These are phyloP conservation scores for Sebastes melanostomus DNA, from an alignment of 2,797 vertebrate genomes.

Conservation along the genomic window DNA sequence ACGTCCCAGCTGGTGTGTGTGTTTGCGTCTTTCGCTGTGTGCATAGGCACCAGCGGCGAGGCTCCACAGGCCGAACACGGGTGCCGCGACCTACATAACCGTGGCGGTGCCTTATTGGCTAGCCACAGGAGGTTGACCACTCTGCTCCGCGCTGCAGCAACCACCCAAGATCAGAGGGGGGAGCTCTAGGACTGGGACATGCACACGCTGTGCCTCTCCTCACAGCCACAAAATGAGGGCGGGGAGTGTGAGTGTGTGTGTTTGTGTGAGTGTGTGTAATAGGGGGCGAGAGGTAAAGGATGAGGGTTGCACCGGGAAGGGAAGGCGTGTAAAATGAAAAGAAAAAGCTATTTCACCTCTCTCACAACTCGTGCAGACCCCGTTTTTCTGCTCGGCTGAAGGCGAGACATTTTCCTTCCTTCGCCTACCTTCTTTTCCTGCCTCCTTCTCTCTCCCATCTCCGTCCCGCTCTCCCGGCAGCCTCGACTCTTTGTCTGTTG, in stretches of 20 bases:
- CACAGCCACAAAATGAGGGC: constrained; percentile 57
- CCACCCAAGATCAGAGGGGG: constrained; percentile 88
- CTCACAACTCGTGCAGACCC: constrained; percentile 73
- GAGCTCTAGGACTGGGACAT: constrained; percentile 93
- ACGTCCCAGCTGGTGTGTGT: constrained; percentile 31
- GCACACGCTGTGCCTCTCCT: constrained; percentile 37
- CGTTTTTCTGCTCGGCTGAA: constrained; percentile 77
- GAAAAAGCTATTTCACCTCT: constrained; percentile 93
- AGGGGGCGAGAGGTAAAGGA: constrained; percentile 79
- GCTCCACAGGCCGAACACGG: constrained; percentile 69
- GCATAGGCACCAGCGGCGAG: constrained; percentile 44
- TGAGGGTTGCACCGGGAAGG: constrained; percentile 79
- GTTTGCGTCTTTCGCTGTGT: constrained; percentile 28
- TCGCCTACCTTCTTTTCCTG: constrained; percentile 59
- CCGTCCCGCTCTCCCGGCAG: constrained; percentile 54
- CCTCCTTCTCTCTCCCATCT: constrained; percentile 57
- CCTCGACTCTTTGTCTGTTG: constrained; percentile 73
- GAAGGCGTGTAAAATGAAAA: constrained; percentile 83
- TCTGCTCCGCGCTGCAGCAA: constrained; percentile 77
- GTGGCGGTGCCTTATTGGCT: constrained; percentile 62
- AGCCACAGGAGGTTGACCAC: constrained; percentile 53
- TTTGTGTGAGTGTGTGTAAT: constrained; percentile 70
- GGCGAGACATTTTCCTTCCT: constrained; percentile 75
- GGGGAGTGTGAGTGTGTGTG: constrained; percentile 20
- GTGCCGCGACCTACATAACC: constrained; percentile 76